These are phyloP conservation scores for Ibycter americanus DNA, from an alignment of 2,797 vertebrate genomes.

Conservation along the genomic window DNA sequence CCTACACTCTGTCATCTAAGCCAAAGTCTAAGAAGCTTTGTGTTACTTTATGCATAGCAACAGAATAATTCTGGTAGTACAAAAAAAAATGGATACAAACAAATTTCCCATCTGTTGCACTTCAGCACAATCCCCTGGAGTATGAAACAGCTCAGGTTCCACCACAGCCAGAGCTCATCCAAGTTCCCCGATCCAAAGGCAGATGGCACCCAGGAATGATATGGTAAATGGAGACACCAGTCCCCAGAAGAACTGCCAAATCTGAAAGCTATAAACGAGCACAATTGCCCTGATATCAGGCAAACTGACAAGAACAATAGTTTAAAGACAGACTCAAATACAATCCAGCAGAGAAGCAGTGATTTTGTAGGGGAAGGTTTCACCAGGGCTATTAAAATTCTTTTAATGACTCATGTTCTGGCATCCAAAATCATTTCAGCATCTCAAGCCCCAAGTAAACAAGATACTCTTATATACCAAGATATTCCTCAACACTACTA, in stretches of 20 bases:
- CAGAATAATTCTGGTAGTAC: background rate
- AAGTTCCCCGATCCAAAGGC: background rate
- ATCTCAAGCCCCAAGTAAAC: background rate
- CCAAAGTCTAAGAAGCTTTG: background rate
- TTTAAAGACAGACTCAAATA: background rate
- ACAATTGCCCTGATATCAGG: rapidly evolving
- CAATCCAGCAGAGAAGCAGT: background rate
- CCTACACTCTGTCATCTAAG: background rate
- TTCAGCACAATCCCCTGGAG: background rate
- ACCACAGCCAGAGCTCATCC: background rate
- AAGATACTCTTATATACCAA: background rate
- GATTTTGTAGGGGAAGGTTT: background rate
- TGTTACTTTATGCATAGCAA: background rate
- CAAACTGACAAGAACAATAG: background rate
- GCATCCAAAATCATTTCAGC: background rate
- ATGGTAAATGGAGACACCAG: background rate
- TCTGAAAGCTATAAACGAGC: background rate
- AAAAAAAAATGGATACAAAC: background rate
- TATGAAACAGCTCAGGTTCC: background rate
- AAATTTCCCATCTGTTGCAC: background rate
- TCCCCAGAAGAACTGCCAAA: background rate
- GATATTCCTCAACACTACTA: background rate
- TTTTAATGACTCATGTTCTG: background rate
- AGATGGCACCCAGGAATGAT: background rate
- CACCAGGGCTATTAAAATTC: background rate